These are phyloP conservation scores for Gobio gobio DNA, from an alignment of 2,113 vertebrate genomes.

Conservation along the genomic window DNA sequence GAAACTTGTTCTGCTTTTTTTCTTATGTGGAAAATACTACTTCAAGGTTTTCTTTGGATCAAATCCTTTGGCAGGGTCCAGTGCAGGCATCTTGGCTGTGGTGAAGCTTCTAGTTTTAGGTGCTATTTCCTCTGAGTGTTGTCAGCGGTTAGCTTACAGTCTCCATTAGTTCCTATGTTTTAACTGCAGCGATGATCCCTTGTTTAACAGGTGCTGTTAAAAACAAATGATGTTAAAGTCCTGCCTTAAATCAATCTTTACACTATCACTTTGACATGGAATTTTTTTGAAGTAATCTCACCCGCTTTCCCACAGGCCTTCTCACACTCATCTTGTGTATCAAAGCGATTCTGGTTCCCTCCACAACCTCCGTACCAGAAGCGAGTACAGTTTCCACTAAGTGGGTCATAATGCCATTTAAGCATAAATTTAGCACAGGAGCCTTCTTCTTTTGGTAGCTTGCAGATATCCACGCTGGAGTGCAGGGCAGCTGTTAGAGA, in stretches of 20 bases:
- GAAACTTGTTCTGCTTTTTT: constrained; percentile 69
- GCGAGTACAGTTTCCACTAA: constrained; percentile 80
- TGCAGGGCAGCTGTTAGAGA: constrained; percentile 11
- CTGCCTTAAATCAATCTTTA: background rate
- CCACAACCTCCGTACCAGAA: constrained; percentile 96
- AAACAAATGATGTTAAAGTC: background rate
- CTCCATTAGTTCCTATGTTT: constrained; percentile 76
- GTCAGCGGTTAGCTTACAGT: constrained; percentile 75
- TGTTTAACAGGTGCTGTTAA: constrained; percentile 70
- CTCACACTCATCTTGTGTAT: constrained; percentile 85
- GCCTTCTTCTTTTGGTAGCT: constrained; percentile 82
- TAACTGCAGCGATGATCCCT: constrained; percentile 68
- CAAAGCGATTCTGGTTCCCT: constrained; percentile 91
- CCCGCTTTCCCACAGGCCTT: constrained; percentile 82
- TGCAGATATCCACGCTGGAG: constrained; percentile 75
- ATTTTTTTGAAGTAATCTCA: constrained; percentile 62
- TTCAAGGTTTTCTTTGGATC: constrained; percentile 72
- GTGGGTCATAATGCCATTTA: constrained; percentile 85
- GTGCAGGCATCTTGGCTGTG: constrained; percentile 81
- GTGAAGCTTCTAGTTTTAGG: constrained; percentile 74
- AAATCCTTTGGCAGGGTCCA: constrained; percentile 82
- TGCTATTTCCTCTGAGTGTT: constrained; percentile 72
- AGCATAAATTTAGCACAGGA: constrained; percentile 83
- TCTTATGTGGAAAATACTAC: constrained; percentile 63
- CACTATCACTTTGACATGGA: background rate